Percentiles rank a stretch among this genome's conserved stretches.
phyloP scores from a whole-genome alignment of 2,797 vertebrate genomes.

The Galaxias olidus region DNA sequence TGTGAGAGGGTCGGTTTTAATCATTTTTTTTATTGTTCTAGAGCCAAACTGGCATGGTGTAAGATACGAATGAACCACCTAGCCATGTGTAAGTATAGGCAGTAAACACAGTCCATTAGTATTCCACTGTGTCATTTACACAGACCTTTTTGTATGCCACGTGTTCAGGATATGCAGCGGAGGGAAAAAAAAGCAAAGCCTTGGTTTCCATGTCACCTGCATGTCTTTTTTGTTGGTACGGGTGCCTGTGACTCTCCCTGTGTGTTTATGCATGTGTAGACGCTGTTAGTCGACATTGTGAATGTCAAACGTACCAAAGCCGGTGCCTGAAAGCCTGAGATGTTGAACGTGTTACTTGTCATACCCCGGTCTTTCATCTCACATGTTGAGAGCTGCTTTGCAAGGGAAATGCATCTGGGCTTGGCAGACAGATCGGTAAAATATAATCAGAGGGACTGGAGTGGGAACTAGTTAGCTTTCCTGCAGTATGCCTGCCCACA shows the following conservation, averaged over 20 bases:
- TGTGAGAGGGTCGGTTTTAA: conserved; percentile 21
- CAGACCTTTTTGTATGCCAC: no score
- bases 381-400: conserved; percentile 67
- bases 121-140: conserved; percentile 8
- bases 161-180: no score
- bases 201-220: conserved; percentile 6
- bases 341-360: conserved; percentile 70
- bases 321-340: conserved; percentile 49
- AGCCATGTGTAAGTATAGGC: neutral
- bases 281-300: conserved; percentile 49
- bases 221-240: conserved; percentile 9
- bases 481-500: conserved; percentile 58
- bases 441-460: conserved; percentile 66
- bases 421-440: conserved; percentile 75
- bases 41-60: conserved; percentile 25
- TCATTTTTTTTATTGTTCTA: conserved; percentile 20
- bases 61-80: conserved; percentile 11
- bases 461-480: conserved; percentile 61
- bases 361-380: conserved; percentile 67
- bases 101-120: no score
- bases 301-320: conserved; percentile 66
- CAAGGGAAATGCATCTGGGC: conserved; percentile 68
- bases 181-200: neutral
- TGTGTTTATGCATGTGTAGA: conserved; percentile 29
- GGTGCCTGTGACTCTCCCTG: conserved; percentile 17